Conservation (phyloP, 2,797 vertebrate genomes). For the Hirundo rustica region DNA sequence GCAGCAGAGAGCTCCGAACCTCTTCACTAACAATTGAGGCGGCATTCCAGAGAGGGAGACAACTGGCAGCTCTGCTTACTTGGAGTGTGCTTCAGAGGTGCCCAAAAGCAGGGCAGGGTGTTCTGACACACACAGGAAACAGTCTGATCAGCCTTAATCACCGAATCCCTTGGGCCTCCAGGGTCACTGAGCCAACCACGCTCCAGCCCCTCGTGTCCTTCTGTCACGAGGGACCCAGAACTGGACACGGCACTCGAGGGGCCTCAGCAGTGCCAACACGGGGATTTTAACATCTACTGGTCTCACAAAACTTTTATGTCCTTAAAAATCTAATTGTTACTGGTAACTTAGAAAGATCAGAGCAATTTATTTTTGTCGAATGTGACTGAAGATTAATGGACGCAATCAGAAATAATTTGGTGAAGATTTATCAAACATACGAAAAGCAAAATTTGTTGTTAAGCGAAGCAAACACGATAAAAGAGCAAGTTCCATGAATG, state of each 20-base stretch:
- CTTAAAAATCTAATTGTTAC: constrained; percentile 74
- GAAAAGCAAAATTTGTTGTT: constrained; percentile 78
- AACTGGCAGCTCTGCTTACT: background rate
- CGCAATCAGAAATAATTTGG: constrained; percentile 79
- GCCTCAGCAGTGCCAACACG: background rate
- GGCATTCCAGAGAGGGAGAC: background rate
- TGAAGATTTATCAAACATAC: constrained; percentile 71
- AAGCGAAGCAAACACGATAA: constrained; percentile 78
- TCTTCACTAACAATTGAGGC: accelerated
- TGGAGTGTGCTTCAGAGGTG: background rate
- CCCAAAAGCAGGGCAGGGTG: background rate
- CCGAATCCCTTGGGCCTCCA: background rate
- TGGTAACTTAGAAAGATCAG: constrained; percentile 79
- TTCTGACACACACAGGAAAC: background rate
- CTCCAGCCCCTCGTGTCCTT: background rate
- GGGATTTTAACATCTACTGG: constrained; percentile 2
- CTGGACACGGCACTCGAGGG: background rate
- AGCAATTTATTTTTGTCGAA: constrained; percentile 80
- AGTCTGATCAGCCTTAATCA: background rate
- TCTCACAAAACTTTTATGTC: constrained; percentile 66
- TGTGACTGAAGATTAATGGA: constrained; percentile 82
- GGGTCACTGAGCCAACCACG: accelerated
- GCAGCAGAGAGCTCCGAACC: background rate
- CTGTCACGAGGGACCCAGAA: background rate
- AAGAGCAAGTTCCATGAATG: constrained; percentile 79